Base-by-base conservation (phyloP, 2,113 vertebrate genomes). In the Colinus virginianus region DNA sequence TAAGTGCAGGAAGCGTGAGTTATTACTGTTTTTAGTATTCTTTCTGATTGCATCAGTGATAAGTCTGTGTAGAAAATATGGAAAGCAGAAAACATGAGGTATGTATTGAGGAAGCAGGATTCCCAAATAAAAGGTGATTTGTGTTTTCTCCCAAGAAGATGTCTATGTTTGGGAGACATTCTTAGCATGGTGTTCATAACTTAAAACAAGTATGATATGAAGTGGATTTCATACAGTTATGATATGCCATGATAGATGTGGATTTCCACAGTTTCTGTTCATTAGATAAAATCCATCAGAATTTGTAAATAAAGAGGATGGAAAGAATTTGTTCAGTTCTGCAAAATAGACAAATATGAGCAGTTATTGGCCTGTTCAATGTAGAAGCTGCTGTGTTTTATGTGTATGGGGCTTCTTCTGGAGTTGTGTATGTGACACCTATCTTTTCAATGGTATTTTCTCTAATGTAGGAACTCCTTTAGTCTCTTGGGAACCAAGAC, bases 41-140 rank as follows among this genome's bases (percentile, higher is more conserved):
- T 78, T 64, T 64, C 58, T 93, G 74, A 19, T 30, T 96, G 14
- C 23, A 66, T 81, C 16, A 66, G 40, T 78, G 58, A 22, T 87
- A 87, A 95, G 90, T 28, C 22, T 49, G 30, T 68, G 55, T 21
- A 76, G 45, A 82, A 96, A 61, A 71, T 58, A 58, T 4, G 71
- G 10, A 9, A 76, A 32, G 43, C 38, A 71, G 61, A 90, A 84
- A 43, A 8, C 51, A 21, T 46, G 28, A 70, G 22, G 7, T 83
- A 32, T 22, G 77, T 36, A 40, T 5, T 90, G 20, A 14, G 36
- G 22, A 36, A 80, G 9, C 4, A 40, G 36, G 22, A 61, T 90
- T 78, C 46, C 51, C 70, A 28, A 75, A n/a, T 36, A 61, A 20
- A 10, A 53, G 13, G 32, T 15, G 22, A 9, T 22, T 93, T 56